phyloP scores from a whole-genome alignment of 2,113 vertebrate genomes.

The Aegithalos caudatus region DNA sequence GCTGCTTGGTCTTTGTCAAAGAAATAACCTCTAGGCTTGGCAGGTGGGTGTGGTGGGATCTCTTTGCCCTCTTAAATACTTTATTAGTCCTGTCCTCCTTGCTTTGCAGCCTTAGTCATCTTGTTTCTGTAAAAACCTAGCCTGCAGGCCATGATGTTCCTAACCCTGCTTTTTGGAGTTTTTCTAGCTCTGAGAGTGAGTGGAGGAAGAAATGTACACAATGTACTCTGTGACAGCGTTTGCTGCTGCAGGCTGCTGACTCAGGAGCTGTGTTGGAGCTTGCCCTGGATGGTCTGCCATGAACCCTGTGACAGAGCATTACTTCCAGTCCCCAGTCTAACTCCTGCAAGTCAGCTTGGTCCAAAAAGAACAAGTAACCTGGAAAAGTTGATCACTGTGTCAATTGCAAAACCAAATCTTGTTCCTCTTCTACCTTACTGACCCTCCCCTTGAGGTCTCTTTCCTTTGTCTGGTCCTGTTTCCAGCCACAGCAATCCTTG shows the following conservation, averaged over 20 bases:
- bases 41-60: not conserved
- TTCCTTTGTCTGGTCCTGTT: not conserved
- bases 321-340: not conserved
- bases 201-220: not conserved
- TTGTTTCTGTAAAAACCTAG: not conserved
- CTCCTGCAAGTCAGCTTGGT: not conserved
- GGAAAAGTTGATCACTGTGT: slow-evolving; percentile 2
- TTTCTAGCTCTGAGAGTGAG: not conserved
- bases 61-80: not conserved
- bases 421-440: not conserved
- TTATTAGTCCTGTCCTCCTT: not conserved
- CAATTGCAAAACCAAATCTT: not conserved
- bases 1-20: not conserved
- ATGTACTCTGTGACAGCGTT: fast-evolving
- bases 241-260: not conserved
- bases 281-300: not conserved
- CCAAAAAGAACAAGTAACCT: slow-evolving; percentile 9
- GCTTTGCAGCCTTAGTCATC: not conserved
- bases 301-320: not conserved
- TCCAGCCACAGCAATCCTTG: not conserved
- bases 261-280: not conserved
- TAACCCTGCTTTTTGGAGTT: not conserved
- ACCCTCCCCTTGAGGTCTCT: not conserved
- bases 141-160: not conserved
- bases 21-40: not conserved